These are phyloP conservation scores for Rhodeus uyekii DNA, from an alignment of 2,797 vertebrate species.

Conservation along the genomic window DNA sequence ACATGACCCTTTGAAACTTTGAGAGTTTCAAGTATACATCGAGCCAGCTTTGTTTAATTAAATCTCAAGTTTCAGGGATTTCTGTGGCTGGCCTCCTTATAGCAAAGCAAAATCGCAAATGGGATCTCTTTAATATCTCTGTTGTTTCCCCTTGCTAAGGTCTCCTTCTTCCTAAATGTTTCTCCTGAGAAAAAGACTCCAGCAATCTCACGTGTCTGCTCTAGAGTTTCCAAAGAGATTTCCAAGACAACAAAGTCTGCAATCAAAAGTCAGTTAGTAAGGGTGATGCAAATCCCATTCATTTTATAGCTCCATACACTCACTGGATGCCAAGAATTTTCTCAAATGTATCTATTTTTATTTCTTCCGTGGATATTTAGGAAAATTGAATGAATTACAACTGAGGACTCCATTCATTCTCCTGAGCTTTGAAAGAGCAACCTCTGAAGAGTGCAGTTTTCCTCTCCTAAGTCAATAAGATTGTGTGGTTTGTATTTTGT, in stretches of 20 bases:
- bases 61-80: constrained; percentile 18
- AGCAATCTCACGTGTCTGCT: background rate
- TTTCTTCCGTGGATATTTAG: background rate
- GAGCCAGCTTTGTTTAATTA: constrained; percentile 27
- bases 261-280: constrained; percentile 5
- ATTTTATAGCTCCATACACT: background rate
- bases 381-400: background rate
- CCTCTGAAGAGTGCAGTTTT: background rate
- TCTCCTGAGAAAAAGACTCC: background rate
- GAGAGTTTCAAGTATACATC: background rate
- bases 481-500: constrained; percentile 5
- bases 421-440: background rate
- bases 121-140: background rate
- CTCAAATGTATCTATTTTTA: constrained; percentile 8
- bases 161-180: too few species aligned
- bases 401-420: background rate
- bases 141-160: background rate
- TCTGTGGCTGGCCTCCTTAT: constrained; percentile 11
- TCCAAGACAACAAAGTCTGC: constrained; percentile 4
- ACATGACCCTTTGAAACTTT: constrained; percentile 5
- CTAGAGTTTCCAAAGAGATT: background rate
- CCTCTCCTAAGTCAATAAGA: background rate
- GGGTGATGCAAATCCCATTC: background rate
- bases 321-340: background rate
- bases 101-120: background rate